A percentile compares a stretch with the other conserved stretches of the same genome.
Evolutionary conservation across 2,888 invertebrate species (phyloP).

Genomic region (Drosophila antonietae): DNA sequence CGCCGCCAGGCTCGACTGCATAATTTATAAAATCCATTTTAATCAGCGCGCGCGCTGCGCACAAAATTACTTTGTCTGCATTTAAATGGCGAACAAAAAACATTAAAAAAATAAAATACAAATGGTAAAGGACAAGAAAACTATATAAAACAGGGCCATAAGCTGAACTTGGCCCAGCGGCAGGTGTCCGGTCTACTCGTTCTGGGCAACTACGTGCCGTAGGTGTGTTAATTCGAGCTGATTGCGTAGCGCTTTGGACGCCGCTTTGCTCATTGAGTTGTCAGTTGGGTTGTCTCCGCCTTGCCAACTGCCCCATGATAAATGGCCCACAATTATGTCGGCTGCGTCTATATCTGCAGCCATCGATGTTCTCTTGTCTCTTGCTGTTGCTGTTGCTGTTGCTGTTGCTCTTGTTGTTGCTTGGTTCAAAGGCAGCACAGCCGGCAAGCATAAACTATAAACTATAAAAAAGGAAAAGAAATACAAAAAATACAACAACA

Average conservation of each 20-base stretch:
- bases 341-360: constrained; percentile 56
- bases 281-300: constrained; percentile 67
- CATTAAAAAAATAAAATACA: neutral
- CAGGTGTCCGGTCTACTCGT: constrained; percentile 57
- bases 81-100: constrained; percentile 69
- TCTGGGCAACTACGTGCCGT: constrained; percentile 60
- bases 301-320: constrained; percentile 69
- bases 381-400: neutral
- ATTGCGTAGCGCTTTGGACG: constrained; percentile 53
- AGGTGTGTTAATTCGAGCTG: constrained; percentile 74
- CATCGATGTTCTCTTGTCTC: constrained; percentile 32
- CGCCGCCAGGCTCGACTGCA: constrained; percentile 57
- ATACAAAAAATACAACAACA: neutral
- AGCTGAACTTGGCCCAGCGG: constrained; percentile 74
- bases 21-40: constrained; percentile 82
- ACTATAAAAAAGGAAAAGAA: constrained; percentile 2
- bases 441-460: constrained; percentile 41
- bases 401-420: constrained; percentile 9
- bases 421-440: constrained; percentile 55
- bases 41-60: constrained; percentile 76
- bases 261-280: constrained; percentile 78
- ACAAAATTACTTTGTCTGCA: constrained; percentile 82
- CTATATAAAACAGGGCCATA: constrained; percentile 43
- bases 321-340: constrained; percentile 76
- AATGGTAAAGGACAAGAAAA: neutral